Evolutionary conservation across 2,888 invertebrate species (phyloP).

Genomic region (Icerya purchasi): DNA sequence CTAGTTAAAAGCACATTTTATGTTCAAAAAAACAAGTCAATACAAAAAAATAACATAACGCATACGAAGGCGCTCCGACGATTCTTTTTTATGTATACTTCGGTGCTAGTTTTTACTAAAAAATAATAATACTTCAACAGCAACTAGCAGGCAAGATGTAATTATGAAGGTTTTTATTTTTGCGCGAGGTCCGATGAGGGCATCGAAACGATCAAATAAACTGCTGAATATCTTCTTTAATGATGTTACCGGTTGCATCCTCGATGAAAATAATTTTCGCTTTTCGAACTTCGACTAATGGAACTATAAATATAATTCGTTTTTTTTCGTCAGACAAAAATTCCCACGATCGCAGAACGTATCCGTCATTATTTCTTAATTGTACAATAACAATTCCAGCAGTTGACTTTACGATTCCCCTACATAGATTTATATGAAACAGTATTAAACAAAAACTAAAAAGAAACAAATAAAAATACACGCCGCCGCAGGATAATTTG

Average conservation of each 20-base stretch:
- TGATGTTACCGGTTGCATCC: conserved; percentile 42
- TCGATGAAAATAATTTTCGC: conserved; percentile 38
- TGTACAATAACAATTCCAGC: conserved; percentile 42
- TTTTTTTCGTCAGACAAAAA: conserved; percentile 27
- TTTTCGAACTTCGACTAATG: conserved; percentile 18
- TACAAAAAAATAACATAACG: not conserved
- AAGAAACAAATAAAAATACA: too few relatives aligned
- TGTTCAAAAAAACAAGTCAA: not conserved
- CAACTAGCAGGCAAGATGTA: too few relatives aligned
- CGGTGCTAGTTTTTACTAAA: too few relatives aligned
- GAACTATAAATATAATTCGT: conserved; percentile 20
- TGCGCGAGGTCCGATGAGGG: too few relatives aligned
- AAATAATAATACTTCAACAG: too few relatives aligned
- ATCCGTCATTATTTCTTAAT: conserved; percentile 37
- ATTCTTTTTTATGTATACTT: too few relatives aligned
- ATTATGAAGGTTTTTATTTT: too few relatives aligned
- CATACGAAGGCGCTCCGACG: not conserved
- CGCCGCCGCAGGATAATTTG: too few relatives aligned
- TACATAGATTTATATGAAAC: conserved; percentile 22
- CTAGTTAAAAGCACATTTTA: not conserved
- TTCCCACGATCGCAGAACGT: conserved; percentile 39
- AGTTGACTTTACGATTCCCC: conserved; percentile 38
- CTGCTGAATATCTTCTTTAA: conserved; percentile 26
- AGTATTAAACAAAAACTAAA: too few relatives aligned
- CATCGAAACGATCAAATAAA: too few relatives aligned